phyloP scores from a whole-genome alignment of 2,113 vertebrate species.

The Crypturellus undulatus region DNA sequence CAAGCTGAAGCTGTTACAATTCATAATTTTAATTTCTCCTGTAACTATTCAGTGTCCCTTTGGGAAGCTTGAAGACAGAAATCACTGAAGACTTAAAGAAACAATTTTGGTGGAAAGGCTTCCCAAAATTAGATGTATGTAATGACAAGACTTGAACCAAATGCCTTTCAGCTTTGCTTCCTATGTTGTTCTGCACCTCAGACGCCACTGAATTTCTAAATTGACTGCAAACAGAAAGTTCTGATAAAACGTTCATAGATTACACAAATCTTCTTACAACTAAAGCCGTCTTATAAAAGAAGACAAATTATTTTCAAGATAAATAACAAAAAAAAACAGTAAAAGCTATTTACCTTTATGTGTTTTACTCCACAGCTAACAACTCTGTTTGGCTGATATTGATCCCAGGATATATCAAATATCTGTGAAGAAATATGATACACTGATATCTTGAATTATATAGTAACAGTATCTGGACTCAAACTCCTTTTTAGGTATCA shows the following conservation, averaged over 20 bases:
- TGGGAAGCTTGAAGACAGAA: not conserved
- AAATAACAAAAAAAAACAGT: not conserved
- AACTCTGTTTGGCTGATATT: slow-evolving; percentile 86
- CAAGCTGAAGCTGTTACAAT: not conserved
- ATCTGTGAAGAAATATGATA: slow-evolving; percentile 84
- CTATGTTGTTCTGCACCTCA: not conserved
- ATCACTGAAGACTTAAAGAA: not conserved
- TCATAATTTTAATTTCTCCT: not conserved
- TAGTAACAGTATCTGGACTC: not conserved
- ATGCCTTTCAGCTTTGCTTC: not conserved
- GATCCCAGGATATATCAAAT: slow-evolving; percentile 97
- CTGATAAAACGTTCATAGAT: not conserved
- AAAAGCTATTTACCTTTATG: slow-evolving; percentile 90
- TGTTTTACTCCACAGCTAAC: slow-evolving; percentile 98
- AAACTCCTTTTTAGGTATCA: not conserved
- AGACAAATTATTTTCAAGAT: not conserved
- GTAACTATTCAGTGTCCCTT: not conserved
- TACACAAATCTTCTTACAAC: not conserved
- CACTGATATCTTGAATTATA: slow-evolving; percentile 16
- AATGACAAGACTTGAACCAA: not conserved
- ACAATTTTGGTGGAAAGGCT: not conserved
- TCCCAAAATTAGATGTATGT: not conserved
- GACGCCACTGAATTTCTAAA: not conserved
- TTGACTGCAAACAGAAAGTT: not conserved
- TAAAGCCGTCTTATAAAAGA: not conserved